phyloP scores from a whole-genome alignment of 2,888 invertebrate genomes.

The Zygaena filipendulae region DNA sequence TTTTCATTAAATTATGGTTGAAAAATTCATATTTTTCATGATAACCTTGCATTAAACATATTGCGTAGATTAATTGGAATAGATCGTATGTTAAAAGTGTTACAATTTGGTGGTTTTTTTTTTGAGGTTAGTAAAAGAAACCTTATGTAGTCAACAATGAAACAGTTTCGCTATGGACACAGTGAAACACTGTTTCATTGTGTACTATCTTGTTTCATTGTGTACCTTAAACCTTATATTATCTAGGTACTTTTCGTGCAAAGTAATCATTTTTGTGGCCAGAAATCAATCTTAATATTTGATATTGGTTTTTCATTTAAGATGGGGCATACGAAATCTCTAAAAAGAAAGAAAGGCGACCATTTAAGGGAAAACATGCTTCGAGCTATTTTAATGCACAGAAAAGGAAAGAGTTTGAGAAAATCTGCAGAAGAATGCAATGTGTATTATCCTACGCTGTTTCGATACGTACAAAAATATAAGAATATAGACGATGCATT shows the following conservation, averaged over 20 bases:
- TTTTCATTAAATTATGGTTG: conserved; percentile 2
- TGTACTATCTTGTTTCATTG: conserved; percentile 4
- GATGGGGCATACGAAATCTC: conserved; percentile 2
- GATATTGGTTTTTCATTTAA: conserved; percentile 2
- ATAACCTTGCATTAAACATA: conserved; percentile 1
- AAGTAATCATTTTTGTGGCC: not conserved
- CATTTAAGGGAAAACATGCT: conserved; percentile 2
- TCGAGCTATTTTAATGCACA: conserved; percentile 3
- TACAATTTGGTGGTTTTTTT: not conserved
- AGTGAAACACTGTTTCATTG: conserved; percentile 5
- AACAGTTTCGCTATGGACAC: conserved; percentile 1
- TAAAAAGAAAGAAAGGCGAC: conserved; percentile 5
- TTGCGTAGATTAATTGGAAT: not conserved
- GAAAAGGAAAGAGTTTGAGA: conserved; percentile 4
- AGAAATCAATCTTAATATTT: conserved; percentile 1
- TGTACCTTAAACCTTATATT: not conserved
- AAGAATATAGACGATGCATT: conserved; percentile 1
- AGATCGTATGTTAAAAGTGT: not conserved
- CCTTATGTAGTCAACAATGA: not conserved
- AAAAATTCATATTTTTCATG: not conserved
- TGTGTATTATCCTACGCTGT: conserved; percentile 3
- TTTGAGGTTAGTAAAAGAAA: conserved; percentile 1
- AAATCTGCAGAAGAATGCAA: conserved; percentile 3
- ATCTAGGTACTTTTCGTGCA: not conserved
- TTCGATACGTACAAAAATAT: conserved; percentile 2